Evolutionary conservation across 2,113 vertebrate genomes (phyloP).

Genomic region (Plecturocebus donacophilus): DNA sequence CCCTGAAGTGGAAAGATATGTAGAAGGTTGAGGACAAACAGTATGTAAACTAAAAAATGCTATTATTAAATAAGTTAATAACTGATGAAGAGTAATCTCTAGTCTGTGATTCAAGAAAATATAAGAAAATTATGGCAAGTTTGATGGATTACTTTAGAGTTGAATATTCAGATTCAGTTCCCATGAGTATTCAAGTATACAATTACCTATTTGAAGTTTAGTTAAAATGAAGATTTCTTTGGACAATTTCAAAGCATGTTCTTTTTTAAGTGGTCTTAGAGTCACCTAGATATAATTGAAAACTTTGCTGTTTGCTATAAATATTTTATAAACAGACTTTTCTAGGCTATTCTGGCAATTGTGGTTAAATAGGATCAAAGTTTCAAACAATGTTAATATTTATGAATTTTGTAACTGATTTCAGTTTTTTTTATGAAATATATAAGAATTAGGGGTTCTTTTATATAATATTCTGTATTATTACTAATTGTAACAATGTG

Average conservation of each 20-base stretch:
- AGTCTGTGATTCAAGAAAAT: conserved; percentile 1
- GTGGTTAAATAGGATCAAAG: not conserved
- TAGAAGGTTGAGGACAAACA: not conserved
- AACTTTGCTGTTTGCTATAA: not conserved
- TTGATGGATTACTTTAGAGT: not conserved
- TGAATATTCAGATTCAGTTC: conserved; percentile 13
- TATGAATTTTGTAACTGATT: not conserved
- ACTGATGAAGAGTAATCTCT: not conserved
- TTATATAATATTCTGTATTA: not conserved
- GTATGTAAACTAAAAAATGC: not conserved
- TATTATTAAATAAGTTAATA: not conserved
- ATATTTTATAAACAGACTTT: not conserved
- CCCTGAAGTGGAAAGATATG: not conserved
- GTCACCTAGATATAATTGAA: not conserved
- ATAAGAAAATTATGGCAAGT: not conserved
- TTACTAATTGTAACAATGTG: not conserved
- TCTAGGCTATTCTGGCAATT: not conserved
- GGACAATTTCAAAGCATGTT: not conserved
- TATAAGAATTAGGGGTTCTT: not conserved
- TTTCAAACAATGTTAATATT: not conserved
- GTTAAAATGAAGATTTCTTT: not conserved
- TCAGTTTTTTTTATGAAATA: not conserved
- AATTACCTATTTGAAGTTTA: conserved; percentile 10
- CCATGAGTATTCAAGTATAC: not conserved
- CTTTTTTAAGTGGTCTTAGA: not conserved